A percentile compares a stretch with the other conserved stretches of the same genome.
Evolutionary conservation across 2,113 vertebrate genomes (phyloP).

Genomic region (Pteruthius melanotis): DNA sequence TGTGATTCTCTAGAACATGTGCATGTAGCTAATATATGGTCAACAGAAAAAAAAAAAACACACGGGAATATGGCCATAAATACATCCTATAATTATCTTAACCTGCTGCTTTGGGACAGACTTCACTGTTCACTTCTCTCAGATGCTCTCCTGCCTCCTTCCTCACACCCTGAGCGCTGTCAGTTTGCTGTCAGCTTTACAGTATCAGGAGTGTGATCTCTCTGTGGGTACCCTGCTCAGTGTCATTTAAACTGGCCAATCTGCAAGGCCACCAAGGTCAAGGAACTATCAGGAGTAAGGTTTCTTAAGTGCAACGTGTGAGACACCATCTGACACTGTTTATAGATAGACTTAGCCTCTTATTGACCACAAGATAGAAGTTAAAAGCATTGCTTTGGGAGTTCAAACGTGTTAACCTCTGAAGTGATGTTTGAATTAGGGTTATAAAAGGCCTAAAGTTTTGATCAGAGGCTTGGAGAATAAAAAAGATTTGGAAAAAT

Average conservation of each 20-base stretch:
- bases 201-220: constrained; percentile 47
- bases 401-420: constrained; percentile 80
- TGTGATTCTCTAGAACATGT: background rate
- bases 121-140: background rate
- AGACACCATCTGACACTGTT: constrained; percentile 85
- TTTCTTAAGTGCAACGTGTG: constrained; percentile 86
- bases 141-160: background rate
- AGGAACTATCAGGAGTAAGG: constrained; percentile 77
- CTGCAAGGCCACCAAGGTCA: constrained; percentile 75
- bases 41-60: background rate
- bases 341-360: constrained; percentile 76
- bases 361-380: constrained; percentile 78
- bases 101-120: background rate
- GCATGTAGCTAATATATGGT: background rate
- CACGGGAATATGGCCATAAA: background rate
- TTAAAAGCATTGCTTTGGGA: constrained; percentile 80
- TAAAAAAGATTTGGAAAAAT: constrained; percentile 48
- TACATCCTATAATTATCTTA: background rate
- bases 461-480: constrained; percentile 61
- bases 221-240: constrained; percentile 72
- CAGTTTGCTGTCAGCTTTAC: constrained; percentile 30
- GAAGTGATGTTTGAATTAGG: constrained; percentile 79
- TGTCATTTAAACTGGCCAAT: constrained; percentile 72
- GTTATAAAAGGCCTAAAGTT: constrained; percentile 71
- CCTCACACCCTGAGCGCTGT: background rate